These are phyloP conservation scores for Dastarcus helophoroides DNA, from an alignment of 2,888 invertebrate species.

Conservation along the genomic window DNA sequence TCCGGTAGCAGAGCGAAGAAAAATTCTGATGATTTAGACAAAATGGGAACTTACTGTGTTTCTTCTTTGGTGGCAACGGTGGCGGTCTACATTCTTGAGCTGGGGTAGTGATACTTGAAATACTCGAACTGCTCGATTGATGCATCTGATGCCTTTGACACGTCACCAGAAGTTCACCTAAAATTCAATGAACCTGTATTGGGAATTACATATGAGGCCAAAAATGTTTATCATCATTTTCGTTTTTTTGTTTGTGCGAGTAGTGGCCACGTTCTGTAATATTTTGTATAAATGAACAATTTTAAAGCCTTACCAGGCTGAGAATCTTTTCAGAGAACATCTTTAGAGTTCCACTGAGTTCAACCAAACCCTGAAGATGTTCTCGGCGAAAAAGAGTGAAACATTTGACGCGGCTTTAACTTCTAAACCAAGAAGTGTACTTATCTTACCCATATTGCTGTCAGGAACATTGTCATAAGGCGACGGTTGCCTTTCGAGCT, in stretches of 20 bases:
- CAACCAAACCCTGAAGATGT: too few species aligned
- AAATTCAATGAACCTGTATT: conserved; percentile 4
- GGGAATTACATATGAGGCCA: too few species aligned
- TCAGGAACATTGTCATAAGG: conserved; percentile 59
- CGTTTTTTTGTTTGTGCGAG: too few species aligned
- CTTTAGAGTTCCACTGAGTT: too few species aligned
- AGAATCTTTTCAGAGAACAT: too few species aligned
- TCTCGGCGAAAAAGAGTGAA: too few species aligned
- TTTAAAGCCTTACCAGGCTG: too few species aligned
- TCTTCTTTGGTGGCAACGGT: conserved; percentile 85
- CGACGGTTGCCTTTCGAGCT: conserved; percentile 49
- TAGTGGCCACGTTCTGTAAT: too few species aligned
- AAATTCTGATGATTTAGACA: conserved; percentile 3
- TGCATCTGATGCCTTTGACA: conserved; percentile 37
- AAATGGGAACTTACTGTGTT: conserved; percentile 71
- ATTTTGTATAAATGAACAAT: too few species aligned
- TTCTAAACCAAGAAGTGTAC: too few species aligned
- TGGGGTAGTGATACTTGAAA: conserved; percentile 5
- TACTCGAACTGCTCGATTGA: conserved; percentile 21
- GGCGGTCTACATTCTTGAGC: conserved; percentile 65
- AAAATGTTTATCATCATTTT: too few species aligned
- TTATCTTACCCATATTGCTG: conserved; percentile 23
- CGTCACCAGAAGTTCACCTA: conserved; percentile 30
- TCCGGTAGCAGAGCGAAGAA: conserved; percentile 3
- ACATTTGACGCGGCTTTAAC: too few species aligned